Percentiles rank a stretch among this genome's conserved stretches.
Conservation (phyloP, 2,113 vertebrate genomes). For the Uria aalge region DNA sequence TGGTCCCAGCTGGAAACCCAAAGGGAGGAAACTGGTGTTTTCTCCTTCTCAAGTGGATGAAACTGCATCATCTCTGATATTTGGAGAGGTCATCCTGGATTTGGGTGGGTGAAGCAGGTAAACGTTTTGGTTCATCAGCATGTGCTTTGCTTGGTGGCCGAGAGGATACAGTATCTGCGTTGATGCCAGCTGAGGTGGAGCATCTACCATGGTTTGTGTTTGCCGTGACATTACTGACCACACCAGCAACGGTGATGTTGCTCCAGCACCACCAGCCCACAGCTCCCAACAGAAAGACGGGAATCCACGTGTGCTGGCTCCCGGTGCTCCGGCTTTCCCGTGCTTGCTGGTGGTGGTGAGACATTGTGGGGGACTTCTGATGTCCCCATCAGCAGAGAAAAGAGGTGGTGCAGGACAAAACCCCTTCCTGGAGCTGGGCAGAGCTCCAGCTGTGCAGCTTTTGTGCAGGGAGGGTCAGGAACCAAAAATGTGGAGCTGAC, state of each 20-base stretch:
- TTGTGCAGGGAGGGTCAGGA: background rate
- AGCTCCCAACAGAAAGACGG: background rate
- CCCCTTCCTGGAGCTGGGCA: background rate
- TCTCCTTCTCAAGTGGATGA: background rate
- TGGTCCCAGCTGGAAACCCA: background rate
- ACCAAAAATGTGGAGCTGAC: background rate
- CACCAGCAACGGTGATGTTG: background rate
- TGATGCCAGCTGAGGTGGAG: background rate
- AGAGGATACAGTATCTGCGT: rapidly evolving
- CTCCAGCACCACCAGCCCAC: background rate
- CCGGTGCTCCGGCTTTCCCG: rapidly evolving
- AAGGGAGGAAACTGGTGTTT: background rate
- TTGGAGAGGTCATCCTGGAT: background rate
- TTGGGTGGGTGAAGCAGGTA: background rate
- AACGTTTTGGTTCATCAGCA: background rate
- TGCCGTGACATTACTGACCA: background rate
- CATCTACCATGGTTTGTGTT: background rate
- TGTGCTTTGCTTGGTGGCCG: background rate
- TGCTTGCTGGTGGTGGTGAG: background rate
- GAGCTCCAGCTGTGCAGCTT: background rate
- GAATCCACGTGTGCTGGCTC: background rate
- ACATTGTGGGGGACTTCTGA: background rate
- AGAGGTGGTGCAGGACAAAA: background rate
- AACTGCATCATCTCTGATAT: background rate
- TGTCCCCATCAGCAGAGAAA: background rate